A percentile compares a stretch with the other conserved stretches of the same genome.
These are phyloP conservation scores for mouse (Mus musculus) DNA, from an alignment of 2,113 vertebrate species.

Conservation along the genomic window DNA sequence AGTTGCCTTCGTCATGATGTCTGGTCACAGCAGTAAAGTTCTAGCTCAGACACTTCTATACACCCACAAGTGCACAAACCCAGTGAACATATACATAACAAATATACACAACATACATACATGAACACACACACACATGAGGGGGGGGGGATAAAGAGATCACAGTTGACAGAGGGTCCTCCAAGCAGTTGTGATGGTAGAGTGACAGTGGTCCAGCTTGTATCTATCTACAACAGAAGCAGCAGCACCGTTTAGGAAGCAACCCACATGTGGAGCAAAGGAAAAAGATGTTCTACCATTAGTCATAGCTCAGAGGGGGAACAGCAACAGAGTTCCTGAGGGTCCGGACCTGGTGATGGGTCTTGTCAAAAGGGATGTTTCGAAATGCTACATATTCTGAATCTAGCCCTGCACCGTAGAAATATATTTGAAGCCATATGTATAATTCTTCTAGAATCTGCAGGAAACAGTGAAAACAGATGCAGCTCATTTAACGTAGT, in stretches of 20 bases:
- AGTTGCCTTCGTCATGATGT: too few species aligned
- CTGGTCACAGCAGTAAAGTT: too few species aligned
- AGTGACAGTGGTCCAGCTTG: fast-evolving
- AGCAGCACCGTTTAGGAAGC: background rate
- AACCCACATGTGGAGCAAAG: background rate
- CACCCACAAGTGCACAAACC: background rate
- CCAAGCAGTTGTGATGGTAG: background rate
- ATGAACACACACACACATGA: background rate
- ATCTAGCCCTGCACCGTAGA: background rate
- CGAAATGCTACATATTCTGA: background rate
- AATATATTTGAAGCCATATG: background rate
- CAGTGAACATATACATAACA: background rate
- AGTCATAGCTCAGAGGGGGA: background rate
- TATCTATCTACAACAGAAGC: background rate
- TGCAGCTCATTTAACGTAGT: slow-evolving; percentile 31
- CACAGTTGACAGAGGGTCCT: background rate
- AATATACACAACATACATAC: background rate
- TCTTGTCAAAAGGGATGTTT: background rate
- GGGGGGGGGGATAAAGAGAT: background rate
- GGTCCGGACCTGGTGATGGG: background rate
- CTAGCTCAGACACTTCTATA: background rate
- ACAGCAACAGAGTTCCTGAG: background rate
- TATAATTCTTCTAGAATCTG: background rate
- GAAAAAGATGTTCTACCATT: background rate
- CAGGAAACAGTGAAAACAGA: background rate